Base-by-base conservation (phyloP, 2,888 invertebrate species). In the Oligia strigilis region DNA sequence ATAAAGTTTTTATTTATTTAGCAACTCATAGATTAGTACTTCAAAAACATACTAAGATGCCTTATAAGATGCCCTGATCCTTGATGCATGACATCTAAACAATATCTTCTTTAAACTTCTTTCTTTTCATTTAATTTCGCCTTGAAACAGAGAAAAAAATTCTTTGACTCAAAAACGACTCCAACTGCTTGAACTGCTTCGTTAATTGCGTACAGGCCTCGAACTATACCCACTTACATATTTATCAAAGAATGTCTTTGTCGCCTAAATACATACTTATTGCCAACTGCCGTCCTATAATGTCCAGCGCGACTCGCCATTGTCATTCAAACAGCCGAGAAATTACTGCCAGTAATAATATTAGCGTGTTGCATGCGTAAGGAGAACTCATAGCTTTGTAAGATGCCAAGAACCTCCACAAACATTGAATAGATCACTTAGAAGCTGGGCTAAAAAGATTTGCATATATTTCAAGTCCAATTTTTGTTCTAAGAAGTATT, bases 291-390 rank as follows among this genome's bases (percentile, higher is more conserved):
- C 84, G 80, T 89, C 85, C 87, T 84, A 79, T 83, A 83, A 90
- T 89, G 89, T 90, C 82, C 75, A 73, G 60, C 84, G 76, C 79
- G 86, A 80, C 82, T 78, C 77, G 49, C 88, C 87, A 93, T 94
- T 94, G 93, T 93, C 85, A 90, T 93, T 88, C 87, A 92, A 93
- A 93, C 91, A 79, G 83, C 88, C 89, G 90, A 84, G 87, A 91
- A 92, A 91, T 90, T 85, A 80, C 76, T 75, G 78, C 75, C 72
- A 80, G 81, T 80, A 84, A 81, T 74, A 84, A 80, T 86, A 85
- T 80, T 86, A 77, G 73, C 86, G 77, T 83, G 66, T 81, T 75
- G 77, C 67, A 83, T 73, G 69, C 64, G 75, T 80, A 82, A 73
- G 46, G 66, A 64, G 67, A n/a, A 69, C 58, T 58, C 62, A 49